Conservation (phyloP, 2,113 vertebrate genomes). For the Grantiella picta region DNA sequence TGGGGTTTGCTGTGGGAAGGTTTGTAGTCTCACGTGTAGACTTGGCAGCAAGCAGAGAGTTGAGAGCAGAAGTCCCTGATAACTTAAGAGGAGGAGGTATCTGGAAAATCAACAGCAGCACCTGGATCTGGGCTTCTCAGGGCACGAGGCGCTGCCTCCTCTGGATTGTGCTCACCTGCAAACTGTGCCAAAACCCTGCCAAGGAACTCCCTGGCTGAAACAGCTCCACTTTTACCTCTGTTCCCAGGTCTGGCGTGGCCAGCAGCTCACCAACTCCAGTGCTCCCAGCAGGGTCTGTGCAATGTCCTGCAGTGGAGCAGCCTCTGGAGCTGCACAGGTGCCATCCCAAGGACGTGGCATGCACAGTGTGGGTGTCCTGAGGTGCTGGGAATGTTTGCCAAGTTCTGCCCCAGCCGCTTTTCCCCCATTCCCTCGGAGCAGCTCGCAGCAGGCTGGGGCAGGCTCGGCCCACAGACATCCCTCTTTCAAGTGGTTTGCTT, state of each 20-base stretch:
- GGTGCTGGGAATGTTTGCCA: background rate
- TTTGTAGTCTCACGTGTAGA: background rate
- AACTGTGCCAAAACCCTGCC: background rate
- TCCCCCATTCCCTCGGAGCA: background rate
- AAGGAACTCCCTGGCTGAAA: background rate
- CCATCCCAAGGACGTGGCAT: fast-evolving
- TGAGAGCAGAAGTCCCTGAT: background rate
- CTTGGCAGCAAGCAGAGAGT: background rate
- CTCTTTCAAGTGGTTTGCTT: background rate
- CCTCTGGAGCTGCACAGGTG: fast-evolving
- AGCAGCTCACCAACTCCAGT: background rate
- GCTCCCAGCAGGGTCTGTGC: background rate
- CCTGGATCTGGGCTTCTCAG: background rate
- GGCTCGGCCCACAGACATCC: fast-evolving
- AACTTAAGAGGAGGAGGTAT: background rate
- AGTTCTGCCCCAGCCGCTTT: background rate
- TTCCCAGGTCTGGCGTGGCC: fast-evolving
- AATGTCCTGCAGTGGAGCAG: fast-evolving
- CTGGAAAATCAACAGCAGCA: background rate
- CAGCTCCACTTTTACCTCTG: background rate
- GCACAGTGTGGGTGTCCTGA: background rate
- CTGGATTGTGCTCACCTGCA: background rate
- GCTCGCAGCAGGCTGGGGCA: background rate
- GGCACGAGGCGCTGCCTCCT: background rate
- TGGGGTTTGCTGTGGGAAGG: background rate